These are phyloP conservation scores for Dryocosmus kuriphilus DNA, from an alignment of 2,888 invertebrate species.

Conservation along the genomic window DNA sequence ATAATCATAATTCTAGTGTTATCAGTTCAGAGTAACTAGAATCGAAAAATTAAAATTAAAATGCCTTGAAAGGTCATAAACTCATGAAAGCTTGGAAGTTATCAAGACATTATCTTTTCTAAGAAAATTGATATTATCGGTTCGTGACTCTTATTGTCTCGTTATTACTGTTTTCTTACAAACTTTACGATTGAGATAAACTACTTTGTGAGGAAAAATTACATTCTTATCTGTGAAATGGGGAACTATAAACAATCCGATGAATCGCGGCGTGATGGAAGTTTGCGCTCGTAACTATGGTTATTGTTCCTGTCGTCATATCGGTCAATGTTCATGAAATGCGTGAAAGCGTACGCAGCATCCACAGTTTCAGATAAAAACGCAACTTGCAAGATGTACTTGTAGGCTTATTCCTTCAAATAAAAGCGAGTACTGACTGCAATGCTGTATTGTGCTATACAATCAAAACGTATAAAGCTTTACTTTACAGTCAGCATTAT, in stretches of 20 bases:
- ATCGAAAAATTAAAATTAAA: too few species aligned
- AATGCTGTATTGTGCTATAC: constrained; percentile 7
- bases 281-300: constrained; percentile 60
- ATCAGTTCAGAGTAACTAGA: too few species aligned
- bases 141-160: constrained; percentile 20
- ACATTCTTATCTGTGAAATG: constrained; percentile 68
- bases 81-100: too few species aligned
- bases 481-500: constrained; percentile 4
- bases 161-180: constrained; percentile 10
- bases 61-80: too few species aligned
- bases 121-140: background rate
- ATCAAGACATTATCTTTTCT: too few species aligned
- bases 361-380: constrained; percentile 24
- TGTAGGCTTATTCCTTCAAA: background rate
- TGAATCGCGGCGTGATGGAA: constrained; percentile 62
- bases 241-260: constrained; percentile 63
- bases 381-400: constrained; percentile 18
- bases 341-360: constrained; percentile 19
- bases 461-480: constrained; percentile 2
- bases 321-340: constrained; percentile 57
- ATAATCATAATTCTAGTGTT: too few species aligned
- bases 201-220: constrained; percentile 62
- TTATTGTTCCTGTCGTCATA: constrained; percentile 56
- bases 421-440: constrained; percentile 11
- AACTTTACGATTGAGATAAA: constrained; percentile 53